Evolutionary conservation across 2,888 invertebrate genomes (phyloP), one percentile per base, ranked within the genome.

Genomic region (Tiphia femorata): DNA sequence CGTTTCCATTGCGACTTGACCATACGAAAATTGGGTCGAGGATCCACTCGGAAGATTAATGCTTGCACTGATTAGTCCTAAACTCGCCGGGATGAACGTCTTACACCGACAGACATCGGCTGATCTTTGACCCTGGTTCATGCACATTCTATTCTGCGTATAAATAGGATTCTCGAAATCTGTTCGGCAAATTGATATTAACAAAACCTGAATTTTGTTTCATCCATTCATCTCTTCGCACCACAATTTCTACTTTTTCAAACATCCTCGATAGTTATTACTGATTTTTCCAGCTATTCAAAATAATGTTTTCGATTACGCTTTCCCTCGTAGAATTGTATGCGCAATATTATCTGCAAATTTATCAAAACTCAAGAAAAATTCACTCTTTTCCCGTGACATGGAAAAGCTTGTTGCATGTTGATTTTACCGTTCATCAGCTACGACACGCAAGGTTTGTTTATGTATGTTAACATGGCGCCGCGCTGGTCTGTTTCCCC

Each of bases 401-500:
- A 27, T 40, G 10, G 42, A 20, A 59, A 51, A 48, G 49, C 72
- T 72, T 72, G 72, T 64, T 71, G 71, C 76, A 62, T 62, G 67
- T 54, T 68, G 67, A 67, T 65, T 62, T 63, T 62, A 66, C 68
- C 75, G 75, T 72, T 78, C 77, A 78, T 80, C 75, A 77, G 73
- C 74, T 71, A 70, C 67, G 69, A 77, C 65, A 60, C 64, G 67
- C 62, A 71, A 73, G 70, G 78, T 82, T 80, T 80, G 78, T 81
- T 82, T 78, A 78, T 76, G 72, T 76, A 75, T 79, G 81, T 81
- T 82, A 81, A 82, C 82, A 82, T 82, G 82, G 81, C 80, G 81
- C 80, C 80, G 70, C n/a, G n/a, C n/a, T n/a, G n/a, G n/a, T 66
- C 58, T 71, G 77, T 76, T 80, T 77, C 73, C 75, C 75, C 73